Evolutionary conservation across 2,797 vertebrate species (phyloP).

Genomic region (Otus scops): DNA sequence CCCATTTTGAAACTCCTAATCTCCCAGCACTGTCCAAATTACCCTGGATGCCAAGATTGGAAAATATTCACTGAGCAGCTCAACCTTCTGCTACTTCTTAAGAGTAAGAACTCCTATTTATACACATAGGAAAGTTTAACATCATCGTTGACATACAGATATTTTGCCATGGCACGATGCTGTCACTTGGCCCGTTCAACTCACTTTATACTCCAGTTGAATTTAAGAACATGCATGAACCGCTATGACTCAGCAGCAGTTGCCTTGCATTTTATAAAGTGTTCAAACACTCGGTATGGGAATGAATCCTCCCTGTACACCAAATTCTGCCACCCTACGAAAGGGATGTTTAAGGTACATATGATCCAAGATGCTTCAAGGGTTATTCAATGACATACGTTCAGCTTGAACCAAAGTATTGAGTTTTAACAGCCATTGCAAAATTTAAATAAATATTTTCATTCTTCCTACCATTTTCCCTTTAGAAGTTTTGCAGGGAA

Average conservation of each 20-base stretch:
- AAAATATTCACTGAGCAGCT: neutral
- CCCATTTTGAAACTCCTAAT: neutral
- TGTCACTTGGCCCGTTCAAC: neutral
- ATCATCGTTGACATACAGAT: too few species aligned
- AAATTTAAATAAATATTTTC: neutral
- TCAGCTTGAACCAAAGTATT: neutral
- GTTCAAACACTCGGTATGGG: neutral
- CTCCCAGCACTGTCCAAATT: neutral
- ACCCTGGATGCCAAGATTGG: neutral
- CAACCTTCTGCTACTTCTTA: neutral
- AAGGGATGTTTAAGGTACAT: neutral
- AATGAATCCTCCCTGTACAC: neutral
- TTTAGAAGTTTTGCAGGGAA: neutral
- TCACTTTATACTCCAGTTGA: fast-evolving
- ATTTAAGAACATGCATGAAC: neutral
- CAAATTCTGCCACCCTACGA: neutral
- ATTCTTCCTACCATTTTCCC: neutral
- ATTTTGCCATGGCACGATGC: neutral
- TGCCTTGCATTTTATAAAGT: neutral
- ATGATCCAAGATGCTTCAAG: neutral
- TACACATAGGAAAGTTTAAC: neutral
- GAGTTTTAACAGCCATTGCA: neutral
- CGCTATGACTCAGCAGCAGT: neutral
- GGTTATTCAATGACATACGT: neutral
- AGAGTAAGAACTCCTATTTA: neutral